Conservation (phyloP, 2,888 invertebrate species). For the Rhingia campestris region DNA sequence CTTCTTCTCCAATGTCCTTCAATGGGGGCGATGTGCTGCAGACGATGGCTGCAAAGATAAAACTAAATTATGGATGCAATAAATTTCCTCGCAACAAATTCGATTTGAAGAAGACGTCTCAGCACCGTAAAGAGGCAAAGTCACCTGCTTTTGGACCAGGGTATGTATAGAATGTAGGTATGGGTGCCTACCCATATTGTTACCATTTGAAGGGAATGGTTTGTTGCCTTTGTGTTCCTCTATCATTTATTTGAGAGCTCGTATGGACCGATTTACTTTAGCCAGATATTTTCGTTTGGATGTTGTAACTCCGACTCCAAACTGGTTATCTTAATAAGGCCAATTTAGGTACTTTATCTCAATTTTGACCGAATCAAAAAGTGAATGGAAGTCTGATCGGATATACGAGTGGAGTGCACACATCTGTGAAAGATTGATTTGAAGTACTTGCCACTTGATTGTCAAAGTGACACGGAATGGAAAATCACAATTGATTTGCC, state of each 20-base stretch:
- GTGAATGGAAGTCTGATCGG: slow-evolving; percentile 21
- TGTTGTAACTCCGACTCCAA: slow-evolving; percentile 51
- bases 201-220: slow-evolving; percentile 11
- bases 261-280: slow-evolving; percentile 60
- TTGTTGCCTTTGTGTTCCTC: slow-evolving; percentile 30
- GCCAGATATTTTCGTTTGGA: slow-evolving; percentile 58
- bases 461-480: slow-evolving; percentile 37
- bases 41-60: slow-evolving; percentile 72
- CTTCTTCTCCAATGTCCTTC: slow-evolving; percentile 53
- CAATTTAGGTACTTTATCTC: slow-evolving; percentile 49
- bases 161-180: neutral
- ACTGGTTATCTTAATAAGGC: slow-evolving; percentile 63
- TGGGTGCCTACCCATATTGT: slow-evolving; percentile 17
- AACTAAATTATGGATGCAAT: slow-evolving; percentile 73
- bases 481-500: slow-evolving; percentile 22
- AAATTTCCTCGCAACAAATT: slow-evolving; percentile 73
- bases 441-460: slow-evolving; percentile 2
- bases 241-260: slow-evolving; percentile 28
- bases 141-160: slow-evolving; percentile 57
- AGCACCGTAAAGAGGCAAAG: slow-evolving; percentile 1
- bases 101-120: slow-evolving; percentile 68
- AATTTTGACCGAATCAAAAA: slow-evolving; percentile 23
- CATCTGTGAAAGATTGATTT: slow-evolving; percentile 12
- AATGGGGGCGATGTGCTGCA: slow-evolving; percentile 47
- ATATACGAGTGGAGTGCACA: slow-evolving; percentile 1